Percentiles rank a stretch among this genome's conserved stretches.
Evolutionary conservation across 1,140 invertebrate genomes (phyloP).

Genomic region (Aphaenogaster ashmeadi): DNA sequence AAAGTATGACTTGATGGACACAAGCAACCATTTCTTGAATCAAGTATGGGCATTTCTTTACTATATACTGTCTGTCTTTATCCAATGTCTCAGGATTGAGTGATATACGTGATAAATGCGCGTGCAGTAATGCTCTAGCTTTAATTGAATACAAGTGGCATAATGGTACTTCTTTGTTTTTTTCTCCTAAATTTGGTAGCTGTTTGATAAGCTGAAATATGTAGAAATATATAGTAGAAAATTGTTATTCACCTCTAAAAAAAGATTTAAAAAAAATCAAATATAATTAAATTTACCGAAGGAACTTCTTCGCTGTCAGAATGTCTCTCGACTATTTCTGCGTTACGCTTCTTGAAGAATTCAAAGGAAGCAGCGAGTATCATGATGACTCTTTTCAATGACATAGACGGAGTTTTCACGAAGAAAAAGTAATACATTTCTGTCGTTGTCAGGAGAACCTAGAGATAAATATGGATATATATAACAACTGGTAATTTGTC

Average conservation of each 20-base stretch:
- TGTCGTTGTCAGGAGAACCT: slow-evolving; percentile 97
- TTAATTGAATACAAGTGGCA: slow-evolving; percentile 99
- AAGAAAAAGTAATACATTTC: slow-evolving; percentile 98
- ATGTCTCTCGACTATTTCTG: slow-evolving; percentile 96
- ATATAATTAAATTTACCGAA: slow-evolving; percentile 88
- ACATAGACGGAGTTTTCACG: slow-evolving; percentile 98
- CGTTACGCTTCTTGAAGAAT: slow-evolving; percentile 97
- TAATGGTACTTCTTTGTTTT: slow-evolving; percentile 97
- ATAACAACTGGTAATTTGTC: slow-evolving; percentile 15
- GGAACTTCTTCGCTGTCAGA: slow-evolving; percentile 98
- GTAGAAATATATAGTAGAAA: slow-evolving; percentile 61
- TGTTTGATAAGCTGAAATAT: slow-evolving; percentile 94
- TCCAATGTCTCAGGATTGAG: slow-evolving; percentile 95
- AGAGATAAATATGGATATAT: slow-evolving; percentile 71
- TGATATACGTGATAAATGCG: slow-evolving; percentile 95
- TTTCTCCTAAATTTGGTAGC: slow-evolving; percentile 95
- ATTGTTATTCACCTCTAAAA: slow-evolving; percentile 7
- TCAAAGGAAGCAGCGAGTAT: slow-evolving; percentile 98
- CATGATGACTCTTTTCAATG: slow-evolving; percentile 98
- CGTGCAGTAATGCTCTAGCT: slow-evolving; percentile 97
- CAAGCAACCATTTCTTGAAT: slow-evolving; percentile 99
- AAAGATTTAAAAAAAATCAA: neutral
- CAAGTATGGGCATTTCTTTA: slow-evolving; percentile 98
- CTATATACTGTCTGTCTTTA: slow-evolving; percentile 94
- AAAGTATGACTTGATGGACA: slow-evolving; percentile 96